Evolutionary conservation across 1,140 invertebrate species (phyloP).

Genomic region (Drosophila bocki): DNA sequence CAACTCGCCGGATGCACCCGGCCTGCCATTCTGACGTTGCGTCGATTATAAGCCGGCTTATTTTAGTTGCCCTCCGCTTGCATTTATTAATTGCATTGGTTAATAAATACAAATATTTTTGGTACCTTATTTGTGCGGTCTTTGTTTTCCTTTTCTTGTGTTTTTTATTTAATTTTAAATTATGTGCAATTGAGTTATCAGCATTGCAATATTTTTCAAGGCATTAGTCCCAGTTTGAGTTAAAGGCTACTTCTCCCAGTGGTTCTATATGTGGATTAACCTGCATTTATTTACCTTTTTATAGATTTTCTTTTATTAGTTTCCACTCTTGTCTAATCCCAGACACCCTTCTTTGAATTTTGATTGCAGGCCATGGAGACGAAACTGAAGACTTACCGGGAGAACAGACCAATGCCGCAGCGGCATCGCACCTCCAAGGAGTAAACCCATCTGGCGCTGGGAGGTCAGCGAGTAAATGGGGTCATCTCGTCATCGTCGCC

Average conservation of each 20-base stretch:
- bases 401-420: slow-evolving; percentile 74
- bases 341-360: slow-evolving; percentile 13
- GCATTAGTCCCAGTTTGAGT: too few relatives aligned
- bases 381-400: slow-evolving; percentile 82
- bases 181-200: too few relatives aligned
- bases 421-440: slow-evolving; percentile 60
- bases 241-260: neutral
- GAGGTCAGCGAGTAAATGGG: slow-evolving; percentile 27
- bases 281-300: neutral
- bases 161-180: neutral
- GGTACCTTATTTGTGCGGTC: slow-evolving; percentile 47
- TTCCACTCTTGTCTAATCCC: slow-evolving; percentile 10
- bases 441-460: slow-evolving; percentile 27
- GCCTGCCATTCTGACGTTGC: slow-evolving; percentile 36
- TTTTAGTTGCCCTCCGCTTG: slow-evolving; percentile 52
- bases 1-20: slow-evolving; percentile 48
- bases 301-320: too few relatives aligned
- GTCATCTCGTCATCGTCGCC: neutral
- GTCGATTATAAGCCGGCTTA: slow-evolving; percentile 23
- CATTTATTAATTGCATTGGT: slow-evolving; percentile 67
- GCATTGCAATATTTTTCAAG: neutral
- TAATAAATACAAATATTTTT: slow-evolving; percentile 66
- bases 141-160: slow-evolving; percentile 37
- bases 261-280: neutral
- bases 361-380: slow-evolving; percentile 81